phyloP scores from a whole-genome alignment of 1,140 invertebrate genomes.

The Drosophila ananassae region DNA sequence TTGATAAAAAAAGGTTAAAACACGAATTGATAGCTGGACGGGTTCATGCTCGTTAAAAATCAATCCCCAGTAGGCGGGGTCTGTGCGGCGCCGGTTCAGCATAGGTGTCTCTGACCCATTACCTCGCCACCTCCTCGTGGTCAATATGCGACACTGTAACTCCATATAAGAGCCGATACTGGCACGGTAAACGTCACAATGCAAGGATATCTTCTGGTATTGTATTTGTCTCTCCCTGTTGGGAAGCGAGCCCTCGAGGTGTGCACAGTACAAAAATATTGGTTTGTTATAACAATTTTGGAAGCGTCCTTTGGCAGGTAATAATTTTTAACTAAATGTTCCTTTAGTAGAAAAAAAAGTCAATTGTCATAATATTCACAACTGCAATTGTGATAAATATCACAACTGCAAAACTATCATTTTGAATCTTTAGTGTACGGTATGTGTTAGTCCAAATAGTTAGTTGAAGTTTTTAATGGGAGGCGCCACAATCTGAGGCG shows the following conservation, averaged over 20 bases:
- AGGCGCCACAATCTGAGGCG: conserved; percentile 50
- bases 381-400: too few species aligned
- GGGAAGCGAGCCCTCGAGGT: conserved; percentile 23
- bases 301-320: background rate
- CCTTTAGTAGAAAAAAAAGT: background rate
- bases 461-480: background rate
- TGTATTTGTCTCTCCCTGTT: conserved; percentile 27
- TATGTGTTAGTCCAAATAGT: background rate
- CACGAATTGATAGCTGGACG: conserved; percentile 42
- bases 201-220: conserved; percentile 56
- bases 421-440: background rate
- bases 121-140: conserved; percentile 34
- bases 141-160: conserved; percentile 77
- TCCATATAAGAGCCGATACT: conserved; percentile 59
- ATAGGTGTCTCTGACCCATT: conserved; percentile 49
- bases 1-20: conserved; percentile 21
- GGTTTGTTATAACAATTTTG: conserved; percentile 65
- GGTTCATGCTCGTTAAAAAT: conserved; percentile 77
- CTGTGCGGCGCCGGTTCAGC: conserved; percentile 16
- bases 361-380: too few species aligned
- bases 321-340: background rate
- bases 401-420: too few species aligned
- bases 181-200: conserved; percentile 33
- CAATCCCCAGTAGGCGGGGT: conserved; percentile 68
- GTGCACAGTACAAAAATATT: conserved; percentile 16